Conservation (phyloP, 2,797 vertebrate genomes). For the Pseudopleuronectes americanus region DNA sequence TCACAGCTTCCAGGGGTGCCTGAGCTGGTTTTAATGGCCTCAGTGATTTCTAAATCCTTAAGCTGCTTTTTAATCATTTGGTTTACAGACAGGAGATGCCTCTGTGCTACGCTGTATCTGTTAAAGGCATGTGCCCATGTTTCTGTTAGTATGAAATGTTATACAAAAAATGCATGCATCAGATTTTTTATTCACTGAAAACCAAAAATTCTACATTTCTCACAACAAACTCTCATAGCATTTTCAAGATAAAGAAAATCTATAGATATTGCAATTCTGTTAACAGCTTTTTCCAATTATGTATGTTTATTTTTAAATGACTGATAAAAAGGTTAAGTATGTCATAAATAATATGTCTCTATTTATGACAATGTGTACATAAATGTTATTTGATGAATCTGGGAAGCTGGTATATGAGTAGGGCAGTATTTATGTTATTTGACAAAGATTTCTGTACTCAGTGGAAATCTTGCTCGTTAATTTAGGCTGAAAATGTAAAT, state of each 20-base stretch:
- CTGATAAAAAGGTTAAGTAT: too few relatives aligned
- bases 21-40: constrained; percentile 13
- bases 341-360: too few relatives aligned
- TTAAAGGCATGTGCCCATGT: background rate
- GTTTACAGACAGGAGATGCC: constrained; percentile 14
- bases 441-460: background rate
- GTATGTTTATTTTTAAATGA: too few relatives aligned
- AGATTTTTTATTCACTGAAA: background rate
- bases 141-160: background rate
- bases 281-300: too few relatives aligned
- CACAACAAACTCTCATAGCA: background rate
- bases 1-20: constrained; percentile 31
- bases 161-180: background rate
- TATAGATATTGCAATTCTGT: background rate
- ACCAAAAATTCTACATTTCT: background rate
- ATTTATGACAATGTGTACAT: too few relatives aligned
- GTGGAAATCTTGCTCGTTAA: background rate
- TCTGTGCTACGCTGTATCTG: background rate
- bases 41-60: constrained; percentile 51
- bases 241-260: background rate
- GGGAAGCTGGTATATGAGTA: background rate
- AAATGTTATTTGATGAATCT: too few relatives aligned
- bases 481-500: too few relatives aligned
- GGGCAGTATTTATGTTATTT: background rate
- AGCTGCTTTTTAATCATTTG: constrained; percentile 21